Evolutionary conservation across 2,113 vertebrate species (phyloP).

Genomic region (Camelus bactrianus): DNA sequence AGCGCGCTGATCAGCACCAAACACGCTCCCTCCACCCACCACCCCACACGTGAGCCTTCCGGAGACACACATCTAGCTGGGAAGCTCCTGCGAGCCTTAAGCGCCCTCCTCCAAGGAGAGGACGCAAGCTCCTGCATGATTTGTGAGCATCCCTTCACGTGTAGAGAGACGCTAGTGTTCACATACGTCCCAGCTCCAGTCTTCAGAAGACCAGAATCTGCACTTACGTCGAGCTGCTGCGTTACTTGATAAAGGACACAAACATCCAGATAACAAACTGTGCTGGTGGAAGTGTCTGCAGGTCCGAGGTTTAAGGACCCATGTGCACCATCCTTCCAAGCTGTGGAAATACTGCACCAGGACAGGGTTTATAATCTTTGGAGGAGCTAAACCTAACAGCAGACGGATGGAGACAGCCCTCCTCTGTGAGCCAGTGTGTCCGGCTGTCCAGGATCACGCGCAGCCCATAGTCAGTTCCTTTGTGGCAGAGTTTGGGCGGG

Average conservation of each 20-base stretch:
- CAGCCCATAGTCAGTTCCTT: constrained; percentile 77
- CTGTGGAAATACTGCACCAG: not conserved
- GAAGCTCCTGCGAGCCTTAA: not conserved
- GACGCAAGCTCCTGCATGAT: fast-evolving
- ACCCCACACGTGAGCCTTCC: fast-evolving
- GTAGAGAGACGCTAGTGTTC: not conserved
- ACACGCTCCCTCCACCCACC: fast-evolving
- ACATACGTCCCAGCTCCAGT: not conserved
- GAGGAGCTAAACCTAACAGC: constrained; percentile 42
- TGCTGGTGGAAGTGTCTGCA: not conserved
- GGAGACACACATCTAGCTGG: not conserved
- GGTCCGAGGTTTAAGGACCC: constrained; percentile 48
- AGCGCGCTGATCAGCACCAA: not conserved
- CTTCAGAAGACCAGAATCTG: not conserved
- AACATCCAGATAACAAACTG: not conserved
- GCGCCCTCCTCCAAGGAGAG: fast-evolving
- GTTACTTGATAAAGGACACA: not conserved
- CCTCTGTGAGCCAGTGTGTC: not conserved
- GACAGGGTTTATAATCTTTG: not conserved
- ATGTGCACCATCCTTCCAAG: not conserved
- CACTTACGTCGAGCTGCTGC: not conserved
- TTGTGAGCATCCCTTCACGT: not conserved
- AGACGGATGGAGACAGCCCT: not conserved
- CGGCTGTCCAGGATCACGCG: not conserved
- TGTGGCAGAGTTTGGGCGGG: constrained; percentile 75